Conservation (phyloP, 2,888 invertebrate species). For the Electrophaes corylata region DNA sequence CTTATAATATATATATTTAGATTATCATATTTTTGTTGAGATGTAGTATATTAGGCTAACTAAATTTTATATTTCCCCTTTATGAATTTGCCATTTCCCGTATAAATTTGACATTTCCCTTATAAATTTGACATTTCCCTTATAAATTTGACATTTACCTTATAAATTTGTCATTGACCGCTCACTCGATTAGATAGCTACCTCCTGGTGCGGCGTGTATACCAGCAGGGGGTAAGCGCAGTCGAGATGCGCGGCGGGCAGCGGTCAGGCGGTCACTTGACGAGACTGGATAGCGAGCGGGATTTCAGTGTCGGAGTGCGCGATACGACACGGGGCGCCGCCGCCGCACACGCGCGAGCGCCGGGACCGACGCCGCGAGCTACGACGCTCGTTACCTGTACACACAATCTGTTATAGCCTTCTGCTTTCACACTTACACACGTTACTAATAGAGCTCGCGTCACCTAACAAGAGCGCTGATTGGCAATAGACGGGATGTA, state of each 20-base stretch:
- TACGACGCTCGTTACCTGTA: conserved; percentile 70
- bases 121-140: background rate
- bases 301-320: conserved; percentile 81
- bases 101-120: background rate
- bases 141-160: background rate
- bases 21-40: no score
- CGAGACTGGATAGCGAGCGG: conserved; percentile 84
- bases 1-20: no score
- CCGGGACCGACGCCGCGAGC: conserved; percentile 79
- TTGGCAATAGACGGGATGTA: no score
- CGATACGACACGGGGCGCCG: conserved; percentile 72
- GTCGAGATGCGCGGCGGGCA: conserved; percentile 37
- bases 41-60: no score
- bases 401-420: background rate
- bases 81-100: background rate
- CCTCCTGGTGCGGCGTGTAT: conserved; percentile 26
- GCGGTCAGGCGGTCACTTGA: conserved; percentile 79
- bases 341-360: conserved; percentile 77
- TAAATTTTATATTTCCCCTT: background rate
- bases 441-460: no score
- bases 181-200: conserved; percentile 19
- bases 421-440: background rate
- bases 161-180: background rate
- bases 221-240: conserved; percentile 33
- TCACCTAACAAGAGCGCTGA: no score